Evolutionary conservation across 2,888 invertebrate species (phyloP).

Genomic region (Cetonia aurata): DNA sequence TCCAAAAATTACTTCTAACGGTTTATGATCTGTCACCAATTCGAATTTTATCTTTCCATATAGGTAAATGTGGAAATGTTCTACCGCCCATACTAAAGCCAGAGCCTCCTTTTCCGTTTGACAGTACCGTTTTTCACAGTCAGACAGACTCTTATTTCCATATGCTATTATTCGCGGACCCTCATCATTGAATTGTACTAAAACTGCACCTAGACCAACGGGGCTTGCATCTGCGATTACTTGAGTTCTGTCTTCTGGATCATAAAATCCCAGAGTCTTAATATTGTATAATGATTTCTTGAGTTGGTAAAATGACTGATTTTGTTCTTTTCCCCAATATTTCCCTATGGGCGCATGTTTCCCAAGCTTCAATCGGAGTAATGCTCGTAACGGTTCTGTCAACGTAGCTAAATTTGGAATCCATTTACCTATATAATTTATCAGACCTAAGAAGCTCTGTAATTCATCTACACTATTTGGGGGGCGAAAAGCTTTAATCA

Average conservation of each 20-base stretch:
- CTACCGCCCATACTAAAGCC: conserved; percentile 62
- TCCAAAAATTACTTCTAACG: conserved; percentile 59
- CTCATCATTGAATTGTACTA: conserved; percentile 48
- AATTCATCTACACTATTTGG: conserved; percentile 53
- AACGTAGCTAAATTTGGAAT: conserved; percentile 48
- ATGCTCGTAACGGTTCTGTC: conserved; percentile 37
- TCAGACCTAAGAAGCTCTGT: conserved; percentile 48
- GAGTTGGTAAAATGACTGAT: conserved; percentile 47
- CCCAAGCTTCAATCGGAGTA: conserved; percentile 7
- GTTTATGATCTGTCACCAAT: conserved; percentile 58
- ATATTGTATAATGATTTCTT: conserved; percentile 45
- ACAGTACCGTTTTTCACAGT: conserved; percentile 55
- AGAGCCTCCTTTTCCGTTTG: conserved; percentile 61
- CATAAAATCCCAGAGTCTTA: conserved; percentile 52
- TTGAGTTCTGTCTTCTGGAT: conserved; percentile 49
- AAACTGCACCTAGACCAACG: conserved; percentile 55
- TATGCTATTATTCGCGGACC: conserved; percentile 43
- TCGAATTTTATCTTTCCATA: conserved; percentile 62
- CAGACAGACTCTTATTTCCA: conserved; percentile 53
- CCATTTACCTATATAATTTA: conserved; percentile 51
- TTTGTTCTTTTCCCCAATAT: conserved; percentile 33
- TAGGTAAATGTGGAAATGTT: conserved; percentile 63
- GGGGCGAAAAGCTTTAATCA: conserved; percentile 50
- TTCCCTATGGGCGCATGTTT: background rate
- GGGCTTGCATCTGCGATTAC: conserved; percentile 55